Base-by-base conservation (phyloP, 2,797 vertebrate genomes). In the Myripristis jacobus region DNA sequence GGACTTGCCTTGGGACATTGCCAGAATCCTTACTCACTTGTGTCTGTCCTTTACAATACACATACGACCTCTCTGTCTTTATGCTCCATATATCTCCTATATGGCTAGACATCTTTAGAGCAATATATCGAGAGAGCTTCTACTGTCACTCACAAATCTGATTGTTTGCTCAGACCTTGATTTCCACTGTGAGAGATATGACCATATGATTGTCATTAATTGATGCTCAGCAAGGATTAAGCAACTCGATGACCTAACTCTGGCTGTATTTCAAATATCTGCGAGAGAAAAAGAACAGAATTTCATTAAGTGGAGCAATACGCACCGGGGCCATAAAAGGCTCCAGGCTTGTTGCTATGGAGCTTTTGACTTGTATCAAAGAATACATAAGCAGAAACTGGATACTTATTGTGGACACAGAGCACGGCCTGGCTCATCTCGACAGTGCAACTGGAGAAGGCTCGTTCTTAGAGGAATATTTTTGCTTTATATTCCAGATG, bases 321-420 rank as follows among this genome's bases (percentile, higher is more conserved):
- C 83, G 27, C 88, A 73, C n/a, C 6, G 85, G 84, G 75, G 67
- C 87, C 82, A 74, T 91, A 90, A 89, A 88, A 70, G 77, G 75
- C 77, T 86, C 66, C 66, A 51, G n/a, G 82, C 84, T 79, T 83
- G 91, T 92, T 93, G 89, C 92, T 87, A 93, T 92, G 91, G 92
- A 87, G 83, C 89, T 83, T 31, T 48, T 59, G 81, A 79, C 77
- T 84, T 44, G 64, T 77, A 73, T 82, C 58, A 57, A 66, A 63
- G 83, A 91, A 89, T 88, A 87, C 87, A 84, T 78, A 82, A 92
- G 84, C 80, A 85, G 89, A 88, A 79, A 80, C 53, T 62, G 80
- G 81, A 91, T 75, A 53, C 77, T 77, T 77, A 79, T 86, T 87
- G 86, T 81, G 85, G 77, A 91, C 73, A 72, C 89, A 72, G 72